These are phyloP conservation scores for Sphaeridia pumilis DNA, from an alignment of 2,888 invertebrate species.

Conservation along the genomic window DNA sequence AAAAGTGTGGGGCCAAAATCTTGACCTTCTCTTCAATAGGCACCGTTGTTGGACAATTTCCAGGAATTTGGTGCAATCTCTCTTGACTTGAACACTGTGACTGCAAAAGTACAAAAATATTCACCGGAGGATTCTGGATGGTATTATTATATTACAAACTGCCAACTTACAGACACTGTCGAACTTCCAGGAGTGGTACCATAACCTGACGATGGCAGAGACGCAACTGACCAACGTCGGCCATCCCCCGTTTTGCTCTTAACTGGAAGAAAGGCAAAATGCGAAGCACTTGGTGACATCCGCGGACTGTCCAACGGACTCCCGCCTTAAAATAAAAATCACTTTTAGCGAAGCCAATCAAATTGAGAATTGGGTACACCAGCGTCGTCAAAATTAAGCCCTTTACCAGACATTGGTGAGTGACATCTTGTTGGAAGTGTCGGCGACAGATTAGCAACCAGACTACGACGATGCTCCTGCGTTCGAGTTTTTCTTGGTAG, in stretches of 20 bases:
- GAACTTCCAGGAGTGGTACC: constrained; percentile 98
- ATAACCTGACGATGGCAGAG: constrained; percentile 96
- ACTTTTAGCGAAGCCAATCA: no score
- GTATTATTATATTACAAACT: no score
- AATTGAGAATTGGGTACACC: no score
- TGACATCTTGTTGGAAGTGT: constrained; percentile 59
- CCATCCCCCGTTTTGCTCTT: constrained; percentile 60
- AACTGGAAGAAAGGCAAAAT: constrained; percentile 69
- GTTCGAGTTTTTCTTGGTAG: constrained; percentile 47
- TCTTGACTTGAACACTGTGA: constrained; percentile 99
- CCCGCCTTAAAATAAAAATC: constrained; percentile 42
- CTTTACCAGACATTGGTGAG: constrained; percentile 57
- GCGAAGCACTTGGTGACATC: constrained; percentile 60
- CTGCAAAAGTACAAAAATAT: no score
- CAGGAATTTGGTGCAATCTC: constrained; percentile 68
- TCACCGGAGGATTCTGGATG: no score
- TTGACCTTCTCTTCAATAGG: constrained; percentile 63
- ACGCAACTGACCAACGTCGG: constrained; percentile 94
- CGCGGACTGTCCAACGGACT: constrained; percentile 75
- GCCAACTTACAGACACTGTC: constrained; percentile 88
- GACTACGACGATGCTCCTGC: constrained; percentile 56
- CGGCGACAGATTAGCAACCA: constrained; percentile 62
- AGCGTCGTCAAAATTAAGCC: no score
- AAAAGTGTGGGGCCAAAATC: constrained; percentile 62
- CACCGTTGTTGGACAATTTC: constrained; percentile 39